These are phyloP conservation scores for Lampris megalopsis DNA, from an alignment of 2,113 vertebrate genomes.

Conservation along the genomic window DNA sequence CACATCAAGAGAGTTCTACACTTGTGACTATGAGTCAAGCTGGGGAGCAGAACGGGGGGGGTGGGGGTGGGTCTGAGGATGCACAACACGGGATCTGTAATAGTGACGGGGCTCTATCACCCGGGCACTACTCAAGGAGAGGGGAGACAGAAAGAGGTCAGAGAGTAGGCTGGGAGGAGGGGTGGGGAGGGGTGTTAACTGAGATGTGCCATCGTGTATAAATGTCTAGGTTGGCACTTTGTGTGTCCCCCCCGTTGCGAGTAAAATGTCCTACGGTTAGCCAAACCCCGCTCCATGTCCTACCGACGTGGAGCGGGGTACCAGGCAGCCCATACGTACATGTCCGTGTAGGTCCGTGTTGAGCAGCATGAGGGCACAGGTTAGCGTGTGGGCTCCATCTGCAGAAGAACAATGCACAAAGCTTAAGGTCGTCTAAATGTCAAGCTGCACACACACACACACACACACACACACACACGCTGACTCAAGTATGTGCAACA, in stretches of 20 bases:
- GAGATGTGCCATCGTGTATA: conserved; percentile 1
- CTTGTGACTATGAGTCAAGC: conserved; percentile 1
- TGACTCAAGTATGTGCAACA: no score
- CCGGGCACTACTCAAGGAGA: conserved; percentile 45
- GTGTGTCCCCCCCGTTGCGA: conserved; percentile 2
- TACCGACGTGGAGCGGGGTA: no score
- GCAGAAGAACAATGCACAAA: conserved; percentile 43
- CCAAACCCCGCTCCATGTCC: no score
- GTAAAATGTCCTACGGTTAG: neutral
- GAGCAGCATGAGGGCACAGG: conserved; percentile 85
- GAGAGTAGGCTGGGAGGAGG: conserved; percentile 64
- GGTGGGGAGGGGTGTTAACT: conserved; percentile 20
- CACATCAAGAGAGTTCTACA: conserved; percentile 9
- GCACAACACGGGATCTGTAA: conserved; percentile 15
- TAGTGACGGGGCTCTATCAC: conserved; percentile 25
- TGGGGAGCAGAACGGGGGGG: conserved; percentile 11
- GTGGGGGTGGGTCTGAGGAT: neutral
- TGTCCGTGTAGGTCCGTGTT: conserved; percentile 86
- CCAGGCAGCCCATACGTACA: conserved; percentile 68
- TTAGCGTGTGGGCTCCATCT: conserved; percentile 85
- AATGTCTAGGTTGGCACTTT: neutral
- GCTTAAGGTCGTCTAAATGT: conserved; percentile 27
- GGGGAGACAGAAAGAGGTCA: conserved; percentile 70
- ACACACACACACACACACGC: neutral
- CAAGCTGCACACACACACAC: neutral